These are phyloP conservation scores for Astropecten irregularis DNA, from an alignment of 53 echinoderm and acorn worm species.

Conservation along the genomic window DNA sequence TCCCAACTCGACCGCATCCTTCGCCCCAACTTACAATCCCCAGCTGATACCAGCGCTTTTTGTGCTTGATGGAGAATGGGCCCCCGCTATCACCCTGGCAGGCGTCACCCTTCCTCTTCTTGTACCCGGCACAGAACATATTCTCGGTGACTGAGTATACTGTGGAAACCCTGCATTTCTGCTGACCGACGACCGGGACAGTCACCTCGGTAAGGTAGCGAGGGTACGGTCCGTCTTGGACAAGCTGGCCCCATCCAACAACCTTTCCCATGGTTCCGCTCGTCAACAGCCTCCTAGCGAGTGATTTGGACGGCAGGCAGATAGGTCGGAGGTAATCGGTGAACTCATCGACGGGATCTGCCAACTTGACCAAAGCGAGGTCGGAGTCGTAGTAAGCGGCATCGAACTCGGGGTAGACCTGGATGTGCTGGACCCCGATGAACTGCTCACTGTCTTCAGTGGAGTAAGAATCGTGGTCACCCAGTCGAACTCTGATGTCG, in stretches of 20 bases:
- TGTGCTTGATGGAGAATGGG: constrained; percentile 62
- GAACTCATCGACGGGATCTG: constrained; percentile 73
- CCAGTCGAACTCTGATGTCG: constrained; percentile 69
- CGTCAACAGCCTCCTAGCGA: constrained; percentile 50
- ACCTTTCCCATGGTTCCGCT: constrained; percentile 50
- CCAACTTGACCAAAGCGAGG: constrained; percentile 76
- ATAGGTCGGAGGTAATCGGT: constrained; percentile 80
- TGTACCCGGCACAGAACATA: constrained; percentile 92
- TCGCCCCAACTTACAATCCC: constrained; percentile 98
- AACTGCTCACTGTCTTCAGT: constrained; percentile 69
- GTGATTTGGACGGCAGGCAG: constrained; percentile 74
- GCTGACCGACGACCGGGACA: constrained; percentile 68
- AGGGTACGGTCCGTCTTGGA: constrained; percentile 45
- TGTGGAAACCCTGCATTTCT: constrained; percentile 65
- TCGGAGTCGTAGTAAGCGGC: constrained; percentile 62
- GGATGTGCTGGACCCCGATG: constrained; percentile 65
- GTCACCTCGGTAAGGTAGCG: constrained; percentile 76
- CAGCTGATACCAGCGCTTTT: constrained; percentile 71
- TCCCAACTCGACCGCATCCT: constrained; percentile 69
- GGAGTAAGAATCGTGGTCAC: constrained; percentile 75
- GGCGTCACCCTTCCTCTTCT: constrained; percentile 67
- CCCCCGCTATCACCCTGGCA: constrained; percentile 89
- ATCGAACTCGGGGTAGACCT: constrained; percentile 61
- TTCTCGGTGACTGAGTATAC: constrained; percentile 63
- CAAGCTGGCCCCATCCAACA: constrained; percentile 68